These are phyloP conservation scores for Harmothoe impar DNA, from an alignment of 2,888 invertebrate genomes.

Conservation along the genomic window DNA sequence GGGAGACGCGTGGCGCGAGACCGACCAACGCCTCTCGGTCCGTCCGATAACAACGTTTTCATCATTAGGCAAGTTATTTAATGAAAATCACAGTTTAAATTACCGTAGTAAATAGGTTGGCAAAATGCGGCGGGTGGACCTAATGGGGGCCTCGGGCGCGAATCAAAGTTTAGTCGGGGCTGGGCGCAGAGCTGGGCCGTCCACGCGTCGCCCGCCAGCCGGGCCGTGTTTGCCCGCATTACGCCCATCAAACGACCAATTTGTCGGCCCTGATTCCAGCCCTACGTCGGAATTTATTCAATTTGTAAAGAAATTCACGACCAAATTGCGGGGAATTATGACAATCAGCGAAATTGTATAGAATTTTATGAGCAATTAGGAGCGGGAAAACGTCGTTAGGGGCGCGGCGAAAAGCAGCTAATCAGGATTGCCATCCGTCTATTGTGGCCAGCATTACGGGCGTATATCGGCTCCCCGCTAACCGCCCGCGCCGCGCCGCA, in stretches of 20 bases:
- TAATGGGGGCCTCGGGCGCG: conserved; percentile 62
- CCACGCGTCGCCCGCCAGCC: conserved; percentile 25
- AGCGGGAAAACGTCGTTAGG: conserved; percentile 62
- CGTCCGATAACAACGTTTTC: conserved; percentile 65
- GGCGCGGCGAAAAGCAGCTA: conserved; percentile 56
- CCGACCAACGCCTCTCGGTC: conserved; percentile 18
- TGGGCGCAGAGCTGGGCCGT: background rate
- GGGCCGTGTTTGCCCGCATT: conserved; percentile 64
- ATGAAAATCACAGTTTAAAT: conserved; percentile 65
- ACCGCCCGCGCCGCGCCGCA: conserved; percentile 31
- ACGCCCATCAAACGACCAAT: conserved; percentile 66
- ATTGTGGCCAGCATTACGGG: conserved; percentile 59
- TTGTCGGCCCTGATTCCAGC: conserved; percentile 44
- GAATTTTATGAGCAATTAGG: conserved; percentile 65
- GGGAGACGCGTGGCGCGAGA: background rate
- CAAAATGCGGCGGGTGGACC: conserved; percentile 50
- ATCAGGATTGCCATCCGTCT: conserved; percentile 57
- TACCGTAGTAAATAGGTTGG: conserved; percentile 65
- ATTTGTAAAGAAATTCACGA: conserved; percentile 67
- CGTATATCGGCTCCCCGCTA: conserved; percentile 48
- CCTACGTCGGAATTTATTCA: conserved; percentile 62
- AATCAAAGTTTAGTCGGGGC: conserved; percentile 66
- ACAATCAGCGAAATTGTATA: conserved; percentile 67
- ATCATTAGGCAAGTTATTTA: conserved; percentile 66
- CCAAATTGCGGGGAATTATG: conserved; percentile 66